Base-by-base conservation (phyloP, 2,888 invertebrate species). In the Halocaridina rubra region DNA sequence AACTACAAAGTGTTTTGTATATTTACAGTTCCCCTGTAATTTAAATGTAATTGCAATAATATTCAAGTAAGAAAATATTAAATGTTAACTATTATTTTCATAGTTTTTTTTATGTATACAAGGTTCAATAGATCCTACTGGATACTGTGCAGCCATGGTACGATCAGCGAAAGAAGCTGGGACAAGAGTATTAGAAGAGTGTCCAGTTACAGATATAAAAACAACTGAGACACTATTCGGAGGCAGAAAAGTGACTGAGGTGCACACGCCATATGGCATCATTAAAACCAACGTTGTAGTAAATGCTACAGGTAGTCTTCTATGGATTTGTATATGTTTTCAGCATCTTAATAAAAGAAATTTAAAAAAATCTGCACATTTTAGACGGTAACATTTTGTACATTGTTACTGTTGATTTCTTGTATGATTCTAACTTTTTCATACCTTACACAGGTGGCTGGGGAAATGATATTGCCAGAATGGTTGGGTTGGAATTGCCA, bases 261-360 rank as follows among this genome's bases (percentile, higher is more conserved):
- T 97, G 0, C 93, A 93, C 87, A 97, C 97, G 0, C 93, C 94
- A 1, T 92, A 92, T 88, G 97, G 96, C 13, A 91, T 92, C 27
- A 96, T 97, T 88, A 94, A 93, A 90, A 96, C 96, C 0, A 94
- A 94, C 88, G 93, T 94, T 87, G 93, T 97, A 0, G 94, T 97
- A 1, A 97, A 97, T 91, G 93, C 96, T 86, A 93, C 94, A 90
- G 92, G 92, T 91, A 84, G 88, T 8, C 61, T n/a, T 29, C 16
- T n/a, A n/a, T n/a, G n/a, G n/a, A n/a, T n/a, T n/a, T n/a, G n/a
- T n/a, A n/a, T n/a, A n/a, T n/a, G n/a, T n/a, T n/a, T n/a, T n/a
- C n/a, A n/a, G n/a, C n/a, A n/a, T n/a, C n/a, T n/a, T n/a, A n/a
- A n/a, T n/a, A n/a, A n/a, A n/a, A n/a, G n/a, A n/a, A n/a, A n/a